Evolutionary conservation across 2,113 vertebrate species (phyloP), one percentile per base, ranked within the genome.

Genomic region (Fulmarus glacialis): DNA sequence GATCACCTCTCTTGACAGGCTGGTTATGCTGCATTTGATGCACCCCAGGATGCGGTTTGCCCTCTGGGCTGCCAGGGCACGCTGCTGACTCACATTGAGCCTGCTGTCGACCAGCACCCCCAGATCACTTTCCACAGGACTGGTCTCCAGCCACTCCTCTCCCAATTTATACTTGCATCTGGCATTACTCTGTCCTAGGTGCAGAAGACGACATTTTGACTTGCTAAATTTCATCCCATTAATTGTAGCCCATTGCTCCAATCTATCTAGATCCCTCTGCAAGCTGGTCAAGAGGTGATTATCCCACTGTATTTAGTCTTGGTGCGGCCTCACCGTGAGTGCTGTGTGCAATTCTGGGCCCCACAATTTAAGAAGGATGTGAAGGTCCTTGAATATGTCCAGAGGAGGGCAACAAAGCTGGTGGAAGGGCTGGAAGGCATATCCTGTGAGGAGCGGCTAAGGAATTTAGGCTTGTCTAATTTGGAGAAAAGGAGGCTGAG

Each of bases 261-360:
- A 32, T 50, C 45, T 59, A 11, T 50, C 32, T 32, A 53, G 8
- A 26, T 62, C 26, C 7, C 11, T 45, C 47, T 55, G 40, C 27
- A 55, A 70, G 22, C 17, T 3, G 9, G 20, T n/a, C 30, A 59
- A 50, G 30, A 52, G 26, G 16, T 36, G 9, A 32, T 52, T 21
- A 52, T 43, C 13, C 32, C 0, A 1, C n/a, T 43, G 63, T 26
- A 30, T 30, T 59, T 9, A 7, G 8, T 2, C 13, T 6, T 23
- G 72, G 20, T 23, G 5, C 1, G 2, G 26, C 26, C 60, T 70
- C 45, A 30, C 16, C n/a, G 15, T 15, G 58, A 59, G 15, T 17
- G 8, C 59, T 38, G 10, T 20, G 29, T 16, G 43, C 43, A 58
- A 26, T 20, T 38, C n/a, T 48, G 24, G 38, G 15, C 16, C 19